Percentiles rank a stretch among this genome's conserved stretches.
Conservation (phyloP, 2,113 vertebrate species). For the Psilopogon haemacephalus region DNA sequence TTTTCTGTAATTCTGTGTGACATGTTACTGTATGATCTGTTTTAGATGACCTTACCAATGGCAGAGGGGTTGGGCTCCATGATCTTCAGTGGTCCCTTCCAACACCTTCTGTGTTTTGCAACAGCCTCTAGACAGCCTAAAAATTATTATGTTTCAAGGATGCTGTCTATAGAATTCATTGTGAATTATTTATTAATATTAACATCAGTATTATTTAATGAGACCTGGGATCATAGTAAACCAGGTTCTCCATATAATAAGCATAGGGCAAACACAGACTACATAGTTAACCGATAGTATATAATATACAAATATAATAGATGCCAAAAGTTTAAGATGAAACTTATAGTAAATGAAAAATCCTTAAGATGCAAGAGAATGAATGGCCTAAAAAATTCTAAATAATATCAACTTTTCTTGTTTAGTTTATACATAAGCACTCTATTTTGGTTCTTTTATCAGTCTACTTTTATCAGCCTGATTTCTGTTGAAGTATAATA, state of each 20-base stretch:
- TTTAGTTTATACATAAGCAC: neutral
- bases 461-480: neutral
- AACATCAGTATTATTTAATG: neutral
- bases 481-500: neutral
- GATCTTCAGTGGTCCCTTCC: too few relatives aligned
- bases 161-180: neutral
- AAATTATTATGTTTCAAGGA: neutral
- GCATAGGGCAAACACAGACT: neutral
- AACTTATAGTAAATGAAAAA: neutral
- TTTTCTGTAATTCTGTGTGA: too few relatives aligned
- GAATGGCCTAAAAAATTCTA: neutral
- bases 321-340: neutral
- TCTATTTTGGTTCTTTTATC: neutral
- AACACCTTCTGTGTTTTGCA: neutral
- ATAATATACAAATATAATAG: neutral
- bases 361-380: neutral
- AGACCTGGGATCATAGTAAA: neutral
- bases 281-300: neutral
- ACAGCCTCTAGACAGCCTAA: neutral
- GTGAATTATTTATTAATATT: neutral
- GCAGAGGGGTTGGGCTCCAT: too few relatives aligned
- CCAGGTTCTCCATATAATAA: neutral
- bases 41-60: too few relatives aligned
- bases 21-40: too few relatives aligned
- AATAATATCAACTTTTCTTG: neutral